A percentile compares a stretch with the other conserved stretches of the same genome.
Conservation (phyloP, 2,888 invertebrate genomes). For the Caradrina kadenii region DNA sequence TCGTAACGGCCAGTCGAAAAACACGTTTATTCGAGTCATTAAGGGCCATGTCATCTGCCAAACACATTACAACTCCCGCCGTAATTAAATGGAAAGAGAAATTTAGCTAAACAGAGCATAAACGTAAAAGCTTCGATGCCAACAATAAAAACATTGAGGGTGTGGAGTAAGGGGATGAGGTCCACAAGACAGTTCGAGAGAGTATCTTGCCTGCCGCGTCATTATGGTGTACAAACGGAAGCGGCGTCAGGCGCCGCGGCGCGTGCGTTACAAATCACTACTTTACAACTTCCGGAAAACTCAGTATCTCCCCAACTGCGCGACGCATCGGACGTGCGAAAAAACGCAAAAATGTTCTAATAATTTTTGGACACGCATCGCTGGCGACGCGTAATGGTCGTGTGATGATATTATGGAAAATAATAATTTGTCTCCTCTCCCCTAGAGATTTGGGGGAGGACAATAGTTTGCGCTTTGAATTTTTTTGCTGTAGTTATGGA, state of each 20-base stretch:
- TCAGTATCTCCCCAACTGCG: constrained; percentile 78
- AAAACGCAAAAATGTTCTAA: constrained; percentile 77
- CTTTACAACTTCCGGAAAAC: constrained; percentile 89
- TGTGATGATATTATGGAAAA: constrained; percentile 88
- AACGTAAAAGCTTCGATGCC: constrained; percentile 80
- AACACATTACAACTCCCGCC: constrained; percentile 78
- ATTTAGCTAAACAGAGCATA: constrained; percentile 87
- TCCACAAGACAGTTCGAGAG: constrained; percentile 70
- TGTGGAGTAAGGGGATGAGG: constrained; percentile 69
- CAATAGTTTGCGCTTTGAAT: constrained; percentile 75
- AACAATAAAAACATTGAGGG: constrained; percentile 77
- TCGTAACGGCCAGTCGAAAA: constrained; percentile 60
- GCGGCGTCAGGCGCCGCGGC: constrained; percentile 87
- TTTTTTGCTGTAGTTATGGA: constrained; percentile 69
- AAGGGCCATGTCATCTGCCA: constrained; percentile 78
- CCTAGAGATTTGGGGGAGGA: constrained; percentile 70
- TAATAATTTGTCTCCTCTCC: constrained; percentile 88
- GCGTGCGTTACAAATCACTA: constrained; percentile 91
- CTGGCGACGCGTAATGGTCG: constrained; percentile 83
- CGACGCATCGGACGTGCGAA: constrained; percentile 80
- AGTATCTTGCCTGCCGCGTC: constrained; percentile 76
- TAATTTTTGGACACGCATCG: constrained; percentile 86
- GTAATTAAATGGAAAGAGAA: constrained; percentile 87
- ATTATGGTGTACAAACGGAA: constrained; percentile 86
- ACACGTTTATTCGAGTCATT: constrained; percentile 76